Conservation (phyloP, 1,140 invertebrate species). For the Drosophila mayri region DNA sequence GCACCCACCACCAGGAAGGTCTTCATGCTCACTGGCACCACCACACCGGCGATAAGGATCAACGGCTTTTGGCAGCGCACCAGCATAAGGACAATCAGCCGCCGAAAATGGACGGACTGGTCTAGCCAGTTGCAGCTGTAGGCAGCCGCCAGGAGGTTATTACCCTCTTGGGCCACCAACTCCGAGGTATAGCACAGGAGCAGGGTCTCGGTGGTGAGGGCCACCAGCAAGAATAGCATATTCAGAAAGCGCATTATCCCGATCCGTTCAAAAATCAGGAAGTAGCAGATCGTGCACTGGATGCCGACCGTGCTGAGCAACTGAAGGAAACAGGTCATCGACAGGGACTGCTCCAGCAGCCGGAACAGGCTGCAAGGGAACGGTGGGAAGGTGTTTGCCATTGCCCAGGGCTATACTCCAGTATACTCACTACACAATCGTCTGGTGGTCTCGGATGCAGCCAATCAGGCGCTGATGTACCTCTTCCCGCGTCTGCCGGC, state of each 20-base stretch:
- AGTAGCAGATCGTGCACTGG: conserved; percentile 53
- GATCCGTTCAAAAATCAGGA: conserved; percentile 39
- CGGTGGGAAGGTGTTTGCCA: neutral
- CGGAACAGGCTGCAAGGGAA: conserved; percentile 26
- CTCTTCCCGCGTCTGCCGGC: neutral
- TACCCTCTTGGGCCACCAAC: conserved; percentile 35
- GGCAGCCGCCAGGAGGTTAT: conserved; percentile 41
- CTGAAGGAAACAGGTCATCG: conserved; percentile 57
- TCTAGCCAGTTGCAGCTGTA: conserved; percentile 70
- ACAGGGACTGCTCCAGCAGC: conserved; percentile 35
- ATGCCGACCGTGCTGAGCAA: conserved; percentile 56
- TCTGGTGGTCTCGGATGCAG: conserved; percentile 66
- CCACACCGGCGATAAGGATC: conserved; percentile 38
- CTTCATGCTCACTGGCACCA: conserved; percentile 56
- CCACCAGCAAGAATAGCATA: conserved; percentile 30
- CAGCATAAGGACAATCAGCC: conserved; percentile 53
- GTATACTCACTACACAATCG: conserved; percentile 45
- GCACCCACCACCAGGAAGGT: conserved; percentile 54
- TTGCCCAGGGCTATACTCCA: no score
- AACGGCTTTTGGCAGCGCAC: conserved; percentile 48
- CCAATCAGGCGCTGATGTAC: conserved; percentile 12
- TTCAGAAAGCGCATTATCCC: conserved; percentile 25
- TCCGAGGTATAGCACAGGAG: conserved; percentile 68
- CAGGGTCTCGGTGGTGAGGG: conserved; percentile 50
- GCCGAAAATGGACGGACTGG: conserved; percentile 51